These are phyloP conservation scores for Hippoglossus stenolepis DNA, from an alignment of 2,113 vertebrate species.

Conservation along the genomic window DNA sequence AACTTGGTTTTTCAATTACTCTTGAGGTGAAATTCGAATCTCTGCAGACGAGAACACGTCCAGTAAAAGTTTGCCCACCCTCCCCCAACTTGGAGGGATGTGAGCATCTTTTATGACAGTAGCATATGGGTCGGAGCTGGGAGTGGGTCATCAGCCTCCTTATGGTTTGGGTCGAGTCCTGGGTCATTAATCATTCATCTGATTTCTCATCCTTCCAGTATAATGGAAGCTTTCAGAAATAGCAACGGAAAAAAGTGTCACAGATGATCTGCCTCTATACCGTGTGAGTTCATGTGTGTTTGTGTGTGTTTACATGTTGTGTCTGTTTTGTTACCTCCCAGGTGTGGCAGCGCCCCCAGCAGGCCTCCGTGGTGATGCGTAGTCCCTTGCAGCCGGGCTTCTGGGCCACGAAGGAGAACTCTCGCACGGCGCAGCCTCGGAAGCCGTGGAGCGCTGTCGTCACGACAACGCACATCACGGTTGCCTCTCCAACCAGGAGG, in stretches of 20 bases:
- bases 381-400: conserved; percentile 80
- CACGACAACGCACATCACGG: conserved; percentile 40
- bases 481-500: conserved; percentile 58
- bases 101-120: conserved; percentile 33
- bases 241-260: background rate
- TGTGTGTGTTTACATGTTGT: background rate
- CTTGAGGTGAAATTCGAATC: background rate
- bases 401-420: conserved; percentile 82
- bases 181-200: conserved; percentile 25
- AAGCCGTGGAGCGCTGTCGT: conserved; percentile 72
- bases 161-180: conserved; percentile 36
- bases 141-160: background rate
- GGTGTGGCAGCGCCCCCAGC: conserved; percentile 84
- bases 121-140: conserved; percentile 24
- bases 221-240: conserved; percentile 25
- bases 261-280: background rate
- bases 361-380: conserved; percentile 80
- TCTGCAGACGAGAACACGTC: conserved; percentile 11
- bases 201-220: conserved; percentile 14
- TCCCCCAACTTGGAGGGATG: conserved; percentile 10
- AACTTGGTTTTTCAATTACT: conserved; percentile 42
- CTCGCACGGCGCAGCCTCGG: conserved; percentile 80
- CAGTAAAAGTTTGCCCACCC: conserved; percentile 19
- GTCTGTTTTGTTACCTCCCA: conserved; percentile 77
- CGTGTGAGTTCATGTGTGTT: background rate